Evolutionary conservation across 2,888 invertebrate genomes (phyloP).

Genomic region (Disparrhopalites patrizii): DNA sequence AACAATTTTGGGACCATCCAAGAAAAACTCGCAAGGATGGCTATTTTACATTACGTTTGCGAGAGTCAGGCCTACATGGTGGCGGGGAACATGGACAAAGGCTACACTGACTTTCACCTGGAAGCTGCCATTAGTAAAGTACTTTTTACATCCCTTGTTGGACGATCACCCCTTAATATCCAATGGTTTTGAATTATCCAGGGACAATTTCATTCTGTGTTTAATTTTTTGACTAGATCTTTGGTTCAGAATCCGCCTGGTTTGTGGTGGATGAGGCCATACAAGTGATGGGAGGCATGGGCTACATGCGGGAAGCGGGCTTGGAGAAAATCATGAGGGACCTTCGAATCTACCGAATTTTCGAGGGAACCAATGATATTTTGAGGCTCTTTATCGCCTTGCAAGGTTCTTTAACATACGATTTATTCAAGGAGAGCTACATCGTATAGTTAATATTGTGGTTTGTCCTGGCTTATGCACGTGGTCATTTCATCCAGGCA

Average conservation of each 20-base stretch:
- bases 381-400: constrained; percentile 93
- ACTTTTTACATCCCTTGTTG: no score
- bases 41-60: constrained; percentile 83
- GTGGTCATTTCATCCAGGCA: no score
- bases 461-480: no score
- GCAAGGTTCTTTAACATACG: constrained; percentile 61
- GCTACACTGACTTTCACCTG: constrained; percentile 87
- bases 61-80: constrained; percentile 93
- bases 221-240: constrained; percentile 57
- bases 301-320: constrained; percentile 87
- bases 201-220: no score
- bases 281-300: constrained; percentile 83
- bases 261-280: constrained; percentile 94
- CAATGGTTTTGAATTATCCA: no score
- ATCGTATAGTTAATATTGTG: no score
- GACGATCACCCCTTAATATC: no score
- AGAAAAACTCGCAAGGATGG: constrained; percentile 92
- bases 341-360: constrained; percentile 94
- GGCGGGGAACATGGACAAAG: constrained; percentile 93
- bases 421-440: not conserved
- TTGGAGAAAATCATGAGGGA: constrained; percentile 90
- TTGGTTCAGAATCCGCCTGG: constrained; percentile 95
- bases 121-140: constrained; percentile 97
- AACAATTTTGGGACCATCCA: constrained; percentile 78
- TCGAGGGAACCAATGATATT: constrained; percentile 99